Percentiles rank a stretch among this genome's conserved stretches.
Evolutionary conservation across 2,113 vertebrate species (phyloP).

Genomic region (Okapia johnstoni): DNA sequence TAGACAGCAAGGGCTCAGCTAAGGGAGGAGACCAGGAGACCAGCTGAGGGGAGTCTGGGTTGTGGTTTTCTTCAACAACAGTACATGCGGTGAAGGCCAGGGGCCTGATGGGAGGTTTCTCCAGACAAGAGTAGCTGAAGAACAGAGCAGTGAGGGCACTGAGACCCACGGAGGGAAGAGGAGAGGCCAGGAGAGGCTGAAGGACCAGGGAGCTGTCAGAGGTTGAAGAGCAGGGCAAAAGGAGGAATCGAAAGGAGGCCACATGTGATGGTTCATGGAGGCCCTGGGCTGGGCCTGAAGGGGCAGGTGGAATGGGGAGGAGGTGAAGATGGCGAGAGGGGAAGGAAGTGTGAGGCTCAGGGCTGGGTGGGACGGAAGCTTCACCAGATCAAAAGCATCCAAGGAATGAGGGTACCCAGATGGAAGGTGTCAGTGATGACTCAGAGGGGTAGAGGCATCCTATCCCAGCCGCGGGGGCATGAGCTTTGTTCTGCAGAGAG

Average conservation of each 20-base stretch:
- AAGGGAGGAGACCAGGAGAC: neutral
- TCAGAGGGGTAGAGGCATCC: neutral
- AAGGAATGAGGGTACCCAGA: neutral
- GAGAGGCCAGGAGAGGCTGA: no score
- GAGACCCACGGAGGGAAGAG: neutral
- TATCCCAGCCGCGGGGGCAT: accelerated
- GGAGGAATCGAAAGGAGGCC: neutral
- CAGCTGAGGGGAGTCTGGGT: neutral
- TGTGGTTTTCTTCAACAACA: neutral
- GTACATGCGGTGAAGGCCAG: neutral
- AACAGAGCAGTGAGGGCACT: neutral
- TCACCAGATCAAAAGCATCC: neutral
- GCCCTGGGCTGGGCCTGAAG: no score
- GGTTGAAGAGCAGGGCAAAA: neutral
- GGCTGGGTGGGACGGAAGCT: neutral
- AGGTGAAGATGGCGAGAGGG: neutral
- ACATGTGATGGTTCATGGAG: neutral
- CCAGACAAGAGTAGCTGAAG: neutral
- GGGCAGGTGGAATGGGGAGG: neutral
- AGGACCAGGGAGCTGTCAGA: neutral
- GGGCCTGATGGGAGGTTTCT: neutral
- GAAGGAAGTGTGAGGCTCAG: neutral
- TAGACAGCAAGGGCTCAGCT: neutral
- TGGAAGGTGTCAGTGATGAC: neutral
- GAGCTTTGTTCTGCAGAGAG: neutral